These are phyloP conservation scores for Abramis brama DNA, from an alignment of 2,113 vertebrate genomes.

Conservation along the genomic window DNA sequence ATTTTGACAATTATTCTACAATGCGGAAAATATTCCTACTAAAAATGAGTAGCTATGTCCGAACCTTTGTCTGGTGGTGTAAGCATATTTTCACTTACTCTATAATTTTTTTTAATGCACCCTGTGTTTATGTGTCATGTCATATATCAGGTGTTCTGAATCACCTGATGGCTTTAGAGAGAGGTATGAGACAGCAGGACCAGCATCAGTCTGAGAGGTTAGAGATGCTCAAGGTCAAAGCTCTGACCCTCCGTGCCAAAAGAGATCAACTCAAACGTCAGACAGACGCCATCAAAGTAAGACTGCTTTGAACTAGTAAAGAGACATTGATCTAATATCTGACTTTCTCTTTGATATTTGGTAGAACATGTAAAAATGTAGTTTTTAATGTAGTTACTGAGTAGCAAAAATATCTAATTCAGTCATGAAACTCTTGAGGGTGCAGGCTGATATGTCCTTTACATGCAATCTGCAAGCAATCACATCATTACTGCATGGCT, in stretches of 20 bases:
- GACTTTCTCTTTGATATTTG: neutral
- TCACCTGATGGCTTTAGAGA: slow-evolving; percentile 67
- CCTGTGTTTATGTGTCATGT: neutral
- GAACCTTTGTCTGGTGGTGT: neutral
- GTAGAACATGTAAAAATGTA: neutral
- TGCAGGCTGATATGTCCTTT: too few species aligned
- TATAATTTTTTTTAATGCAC: neutral
- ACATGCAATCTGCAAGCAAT: too few species aligned
- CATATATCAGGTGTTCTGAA: slow-evolving; percentile 65
- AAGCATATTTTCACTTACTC: neutral
- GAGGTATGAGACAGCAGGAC: slow-evolving; percentile 31
- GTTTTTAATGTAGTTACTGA: too few species aligned
- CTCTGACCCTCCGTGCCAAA: slow-evolving; percentile 58
- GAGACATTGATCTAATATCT: neutral
- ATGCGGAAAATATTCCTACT: neutral
- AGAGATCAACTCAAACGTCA: slow-evolving; percentile 67
- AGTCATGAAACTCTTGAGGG: too few species aligned
- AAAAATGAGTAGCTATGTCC: neutral
- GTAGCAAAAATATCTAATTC: too few species aligned
- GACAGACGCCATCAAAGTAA: slow-evolving; percentile 63
- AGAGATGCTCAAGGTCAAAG: slow-evolving; percentile 60
- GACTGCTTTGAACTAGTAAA: neutral
- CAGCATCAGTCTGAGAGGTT: slow-evolving; percentile 51
- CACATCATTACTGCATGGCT: too few species aligned
- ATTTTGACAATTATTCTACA: neutral